phyloP scores from a whole-genome alignment of 2,888 invertebrate genomes.

The Leucoma salicis region DNA sequence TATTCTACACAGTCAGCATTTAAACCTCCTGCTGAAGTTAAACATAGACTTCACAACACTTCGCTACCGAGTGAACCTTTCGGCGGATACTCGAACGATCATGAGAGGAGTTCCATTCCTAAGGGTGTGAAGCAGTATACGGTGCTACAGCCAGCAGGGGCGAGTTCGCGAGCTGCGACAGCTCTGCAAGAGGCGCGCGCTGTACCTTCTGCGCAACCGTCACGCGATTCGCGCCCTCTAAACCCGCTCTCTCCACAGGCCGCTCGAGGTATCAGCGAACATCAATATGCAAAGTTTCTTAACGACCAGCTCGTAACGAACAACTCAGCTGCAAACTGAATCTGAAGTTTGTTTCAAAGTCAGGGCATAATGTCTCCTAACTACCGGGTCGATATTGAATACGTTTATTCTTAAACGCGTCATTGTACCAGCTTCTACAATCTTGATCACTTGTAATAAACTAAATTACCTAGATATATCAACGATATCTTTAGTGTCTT shows the following conservation, averaged over 20 bases:
- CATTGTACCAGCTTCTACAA: slow-evolving; percentile 34
- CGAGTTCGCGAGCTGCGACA: slow-evolving; percentile 90
- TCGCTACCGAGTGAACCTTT: slow-evolving; percentile 86
- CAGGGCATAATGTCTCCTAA: slow-evolving; percentile 58
- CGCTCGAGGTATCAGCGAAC: slow-evolving; percentile 85
- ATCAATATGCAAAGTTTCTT: slow-evolving; percentile 71
- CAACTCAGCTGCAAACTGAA: slow-evolving; percentile 70
- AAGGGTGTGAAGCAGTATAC: slow-evolving; percentile 91
- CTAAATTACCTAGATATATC: slow-evolving; percentile 11
- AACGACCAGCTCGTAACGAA: slow-evolving; percentile 70
- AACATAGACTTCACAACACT: slow-evolving; percentile 70
- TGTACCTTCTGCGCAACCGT: slow-evolving; percentile 74
- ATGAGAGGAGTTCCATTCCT: slow-evolving; percentile 61
- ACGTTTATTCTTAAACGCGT: slow-evolving; percentile 34
- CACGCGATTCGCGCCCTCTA: slow-evolving; percentile 71
- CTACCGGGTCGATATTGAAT: slow-evolving; percentile 44
- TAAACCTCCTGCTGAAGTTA: slow-evolving; percentile 87
- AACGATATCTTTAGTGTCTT: slow-evolving; percentile 22
- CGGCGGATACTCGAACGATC: slow-evolving; percentile 85
- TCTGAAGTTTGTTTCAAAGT: slow-evolving; percentile 77
- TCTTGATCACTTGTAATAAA: slow-evolving; percentile 28
- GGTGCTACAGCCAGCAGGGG: slow-evolving; percentile 91
- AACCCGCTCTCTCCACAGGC: slow-evolving; percentile 88
- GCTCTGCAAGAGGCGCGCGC: slow-evolving; percentile 89
- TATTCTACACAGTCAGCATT: slow-evolving; percentile 91